phyloP scores from a whole-genome alignment of 2,113 vertebrate genomes.

The Deroptyus accipitrinus region DNA sequence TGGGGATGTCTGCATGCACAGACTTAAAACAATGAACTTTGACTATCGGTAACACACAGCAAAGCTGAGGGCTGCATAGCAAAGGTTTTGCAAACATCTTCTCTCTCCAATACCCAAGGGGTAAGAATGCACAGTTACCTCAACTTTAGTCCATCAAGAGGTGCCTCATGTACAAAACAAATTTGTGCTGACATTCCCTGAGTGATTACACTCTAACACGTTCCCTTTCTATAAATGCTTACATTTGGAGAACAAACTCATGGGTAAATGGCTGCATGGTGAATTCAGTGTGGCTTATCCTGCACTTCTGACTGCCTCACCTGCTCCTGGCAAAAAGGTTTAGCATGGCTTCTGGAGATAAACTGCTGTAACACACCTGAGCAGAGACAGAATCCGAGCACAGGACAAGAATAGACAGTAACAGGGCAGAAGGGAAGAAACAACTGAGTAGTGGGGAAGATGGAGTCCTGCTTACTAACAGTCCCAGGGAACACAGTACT shows the following conservation, averaged over 20 bases:
- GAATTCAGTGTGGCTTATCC: constrained; percentile 7
- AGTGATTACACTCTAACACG: background rate
- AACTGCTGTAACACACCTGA: background rate
- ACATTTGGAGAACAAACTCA: background rate
- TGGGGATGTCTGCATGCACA: background rate
- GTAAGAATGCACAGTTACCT: background rate
- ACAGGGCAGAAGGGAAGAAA: background rate
- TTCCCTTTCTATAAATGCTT: background rate
- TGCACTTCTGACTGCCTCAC: background rate
- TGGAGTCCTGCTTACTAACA: background rate
- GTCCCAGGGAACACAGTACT: background rate
- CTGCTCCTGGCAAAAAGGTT: background rate
- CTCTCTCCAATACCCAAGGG: background rate
- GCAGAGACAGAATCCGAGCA: background rate
- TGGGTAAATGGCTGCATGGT: background rate
- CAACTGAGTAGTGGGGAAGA: background rate
- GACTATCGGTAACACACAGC: background rate
- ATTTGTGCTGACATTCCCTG: background rate
- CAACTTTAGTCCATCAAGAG: background rate
- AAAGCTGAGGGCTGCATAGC: background rate
- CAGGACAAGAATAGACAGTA: background rate
- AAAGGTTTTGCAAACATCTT: background rate
- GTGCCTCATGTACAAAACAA: background rate
- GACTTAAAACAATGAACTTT: background rate
- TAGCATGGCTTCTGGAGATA: constrained; percentile 40